These are phyloP conservation scores for Chauna torquata DNA, from an alignment of 2,113 vertebrate genomes.

Conservation along the genomic window DNA sequence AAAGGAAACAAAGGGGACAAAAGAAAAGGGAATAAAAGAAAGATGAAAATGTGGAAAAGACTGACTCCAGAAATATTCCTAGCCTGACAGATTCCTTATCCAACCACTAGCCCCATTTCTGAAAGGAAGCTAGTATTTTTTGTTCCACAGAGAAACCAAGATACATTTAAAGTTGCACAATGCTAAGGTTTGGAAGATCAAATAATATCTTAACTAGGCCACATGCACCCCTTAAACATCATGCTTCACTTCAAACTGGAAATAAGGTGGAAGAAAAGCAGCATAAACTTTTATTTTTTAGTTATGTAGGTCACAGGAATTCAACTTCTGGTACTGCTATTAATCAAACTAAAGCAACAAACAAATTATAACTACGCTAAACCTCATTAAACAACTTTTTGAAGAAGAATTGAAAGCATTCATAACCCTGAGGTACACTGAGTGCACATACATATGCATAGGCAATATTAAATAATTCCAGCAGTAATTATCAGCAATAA, in stretches of 20 bases:
- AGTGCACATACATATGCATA: background rate
- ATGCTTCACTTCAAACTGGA: background rate
- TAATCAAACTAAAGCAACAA: background rate
- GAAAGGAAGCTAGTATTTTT: fast-evolving
- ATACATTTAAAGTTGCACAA: fast-evolving
- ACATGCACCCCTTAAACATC: background rate
- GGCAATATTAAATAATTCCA: background rate
- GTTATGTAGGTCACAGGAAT: background rate
- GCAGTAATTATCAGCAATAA: background rate
- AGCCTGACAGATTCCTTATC: background rate
- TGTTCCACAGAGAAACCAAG: background rate
- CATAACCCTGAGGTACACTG: background rate
- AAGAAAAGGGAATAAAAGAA: background rate
- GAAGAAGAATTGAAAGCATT: background rate
- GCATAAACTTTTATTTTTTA: background rate
- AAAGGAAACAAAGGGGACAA: background rate
- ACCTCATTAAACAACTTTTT: background rate
- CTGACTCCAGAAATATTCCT: background rate
- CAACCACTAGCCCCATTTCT: background rate
- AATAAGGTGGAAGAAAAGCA: fast-evolving
- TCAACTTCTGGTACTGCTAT: background rate
- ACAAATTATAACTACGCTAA: background rate
- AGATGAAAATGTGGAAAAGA: background rate
- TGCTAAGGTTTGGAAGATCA: background rate
- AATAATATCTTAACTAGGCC: fast-evolving